Conservation (phyloP, 2,797 vertebrate genomes). For the Pantherophis vulpinus region DNA sequence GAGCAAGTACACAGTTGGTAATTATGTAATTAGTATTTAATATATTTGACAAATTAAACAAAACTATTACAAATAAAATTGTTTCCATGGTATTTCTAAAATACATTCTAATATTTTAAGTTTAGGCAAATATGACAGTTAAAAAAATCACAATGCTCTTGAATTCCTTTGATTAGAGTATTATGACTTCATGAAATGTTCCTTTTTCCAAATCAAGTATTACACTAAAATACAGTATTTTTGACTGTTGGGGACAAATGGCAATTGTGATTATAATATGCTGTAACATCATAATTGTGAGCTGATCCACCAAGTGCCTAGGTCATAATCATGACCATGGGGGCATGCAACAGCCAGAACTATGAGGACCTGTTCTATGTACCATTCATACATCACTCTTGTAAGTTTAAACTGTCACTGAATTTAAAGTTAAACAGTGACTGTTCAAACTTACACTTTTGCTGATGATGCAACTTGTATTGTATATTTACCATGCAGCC, state of each 20-base stretch:
- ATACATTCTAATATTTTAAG: neutral
- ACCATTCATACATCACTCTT: no score
- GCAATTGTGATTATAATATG: neutral
- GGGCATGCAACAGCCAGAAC: no score
- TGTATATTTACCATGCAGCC: no score
- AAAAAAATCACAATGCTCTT: neutral
- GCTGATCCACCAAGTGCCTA: no score
- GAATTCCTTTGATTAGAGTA: neutral
- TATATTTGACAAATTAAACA: neutral
- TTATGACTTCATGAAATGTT: neutral
- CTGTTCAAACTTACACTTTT: no score
- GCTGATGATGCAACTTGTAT: no score
- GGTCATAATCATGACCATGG: no score
- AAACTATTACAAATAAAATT: neutral
- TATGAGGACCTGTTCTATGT: no score
- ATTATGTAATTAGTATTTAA: neutral
- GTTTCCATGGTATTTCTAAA: neutral
- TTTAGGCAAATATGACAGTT: neutral
- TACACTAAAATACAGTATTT: neutral
- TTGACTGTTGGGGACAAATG: neutral
- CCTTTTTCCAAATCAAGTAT: neutral
- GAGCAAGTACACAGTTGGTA: neutral
- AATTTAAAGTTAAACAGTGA: no score
- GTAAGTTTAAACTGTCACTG: no score
- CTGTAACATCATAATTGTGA: no score